These are phyloP conservation scores for Pseudochirops corinnae DNA, from an alignment of 2,797 vertebrate genomes.

Conservation along the genomic window DNA sequence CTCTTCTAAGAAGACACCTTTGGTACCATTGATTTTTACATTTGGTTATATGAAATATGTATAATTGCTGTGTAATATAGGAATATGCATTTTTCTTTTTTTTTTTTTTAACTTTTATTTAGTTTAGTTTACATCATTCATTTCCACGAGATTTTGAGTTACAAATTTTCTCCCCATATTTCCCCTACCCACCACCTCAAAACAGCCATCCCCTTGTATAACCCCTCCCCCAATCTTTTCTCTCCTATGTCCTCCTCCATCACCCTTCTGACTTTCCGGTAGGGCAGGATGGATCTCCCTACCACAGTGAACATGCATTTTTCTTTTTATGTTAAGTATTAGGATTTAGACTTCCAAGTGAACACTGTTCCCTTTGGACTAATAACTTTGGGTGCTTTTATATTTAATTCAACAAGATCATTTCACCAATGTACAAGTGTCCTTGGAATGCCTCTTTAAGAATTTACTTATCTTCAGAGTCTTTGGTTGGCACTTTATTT, in stretches of 20 bases:
- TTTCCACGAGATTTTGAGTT: too few species aligned
- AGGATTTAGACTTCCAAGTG: neutral
- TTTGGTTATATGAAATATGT: constrained; percentile 14
- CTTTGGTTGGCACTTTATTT: neutral
- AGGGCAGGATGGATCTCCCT: too few species aligned
- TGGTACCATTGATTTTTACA: constrained; percentile 16
- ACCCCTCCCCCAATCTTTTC: too few species aligned
- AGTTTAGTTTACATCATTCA: too few species aligned
- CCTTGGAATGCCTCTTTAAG: neutral
- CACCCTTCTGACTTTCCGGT: too few species aligned
- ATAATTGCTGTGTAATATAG: neutral
- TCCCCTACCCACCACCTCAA: too few species aligned
- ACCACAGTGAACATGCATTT: neutral
- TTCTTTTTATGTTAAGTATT: neutral
- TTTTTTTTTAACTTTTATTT: neutral
- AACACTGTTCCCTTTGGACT: neutral
- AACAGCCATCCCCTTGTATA: too few species aligned
- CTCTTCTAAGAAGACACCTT: neutral
- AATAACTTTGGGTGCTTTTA: neutral
- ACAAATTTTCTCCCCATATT: too few species aligned
- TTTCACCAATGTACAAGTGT: neutral
- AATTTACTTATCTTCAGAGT: neutral
- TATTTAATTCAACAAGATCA: neutral
- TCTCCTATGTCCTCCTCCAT: too few species aligned
- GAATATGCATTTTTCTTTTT: neutral